Conservation (phyloP, 2,888 invertebrate genomes). For the Exocentrus adspersus region DNA sequence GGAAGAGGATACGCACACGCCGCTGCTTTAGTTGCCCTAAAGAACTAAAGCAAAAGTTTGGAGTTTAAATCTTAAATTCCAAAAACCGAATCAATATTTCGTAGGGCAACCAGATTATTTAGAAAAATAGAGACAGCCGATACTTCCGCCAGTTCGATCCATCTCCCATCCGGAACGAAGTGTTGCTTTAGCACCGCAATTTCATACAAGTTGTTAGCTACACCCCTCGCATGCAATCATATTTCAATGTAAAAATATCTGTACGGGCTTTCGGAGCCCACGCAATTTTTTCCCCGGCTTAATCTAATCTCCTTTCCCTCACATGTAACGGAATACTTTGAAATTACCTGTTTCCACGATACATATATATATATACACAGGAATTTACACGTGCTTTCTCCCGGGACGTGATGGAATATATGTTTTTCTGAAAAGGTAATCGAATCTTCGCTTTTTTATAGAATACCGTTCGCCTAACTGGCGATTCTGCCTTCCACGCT, state of each 20-base stretch:
- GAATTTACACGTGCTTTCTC: slow-evolving; percentile 10
- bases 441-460: neutral
- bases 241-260: slow-evolving; percentile 21
- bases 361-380: slow-evolving; percentile 10
- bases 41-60: too few relatives aligned
- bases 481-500: neutral
- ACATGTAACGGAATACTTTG: slow-evolving; percentile 15
- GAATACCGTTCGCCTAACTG: neutral
- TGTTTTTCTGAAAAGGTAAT: neutral
- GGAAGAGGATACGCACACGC: too few relatives aligned
- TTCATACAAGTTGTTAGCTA: slow-evolving; percentile 9
- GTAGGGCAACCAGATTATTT: too few relatives aligned
- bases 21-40: too few relatives aligned
- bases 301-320: slow-evolving; percentile 13
- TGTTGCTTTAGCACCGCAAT: slow-evolving; percentile 3
- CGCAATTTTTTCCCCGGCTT: slow-evolving; percentile 13
- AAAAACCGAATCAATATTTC: too few relatives aligned
- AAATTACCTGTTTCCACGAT: slow-evolving; percentile 13
- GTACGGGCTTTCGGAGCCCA: slow-evolving; percentile 4
- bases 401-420: neutral
- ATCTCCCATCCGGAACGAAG: neutral
- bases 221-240: slow-evolving; percentile 14
- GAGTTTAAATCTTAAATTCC: too few relatives aligned
- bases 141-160: neutral
- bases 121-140: neutral